Conservation (phyloP, 2,888 invertebrate species). For the Aleiodes alternator region DNA sequence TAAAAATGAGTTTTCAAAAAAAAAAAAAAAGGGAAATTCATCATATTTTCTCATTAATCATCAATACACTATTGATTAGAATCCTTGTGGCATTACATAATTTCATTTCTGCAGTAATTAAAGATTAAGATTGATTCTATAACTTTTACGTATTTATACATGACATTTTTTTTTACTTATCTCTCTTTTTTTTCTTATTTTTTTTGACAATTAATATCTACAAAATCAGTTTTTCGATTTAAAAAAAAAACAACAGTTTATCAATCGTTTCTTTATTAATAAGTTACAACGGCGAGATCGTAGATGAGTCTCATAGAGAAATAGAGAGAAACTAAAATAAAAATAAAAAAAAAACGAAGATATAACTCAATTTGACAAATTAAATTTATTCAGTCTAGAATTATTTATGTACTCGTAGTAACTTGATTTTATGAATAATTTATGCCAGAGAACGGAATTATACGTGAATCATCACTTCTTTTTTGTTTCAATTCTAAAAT, state of each 20-base stretch:
- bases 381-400: constrained; percentile 48
- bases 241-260: constrained; percentile 12
- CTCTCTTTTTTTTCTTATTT: constrained; percentile 3
- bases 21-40: constrained; percentile 21
- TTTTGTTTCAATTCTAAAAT: constrained; percentile 35
- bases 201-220: constrained; percentile 14
- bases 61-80: constrained; percentile 29
- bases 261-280: constrained; percentile 28
- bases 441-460: constrained; percentile 43
- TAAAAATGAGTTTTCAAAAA: neutral
- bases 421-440: constrained; percentile 42
- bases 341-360: neutral
- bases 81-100: constrained; percentile 18
- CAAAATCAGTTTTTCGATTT: neutral
- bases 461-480: constrained; percentile 23
- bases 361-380: constrained; percentile 29
- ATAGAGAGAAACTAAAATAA: neutral
- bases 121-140: constrained; percentile 26
- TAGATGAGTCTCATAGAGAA: neutral
- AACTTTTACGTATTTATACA: constrained; percentile 28
- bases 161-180: constrained; percentile 19
- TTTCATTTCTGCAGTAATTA: constrained; percentile 26
- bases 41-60: constrained; percentile 16
- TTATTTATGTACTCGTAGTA: constrained; percentile 40
- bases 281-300: constrained; percentile 31